phyloP scores from a whole-genome alignment of 2,797 vertebrate genomes.

The Ispidina picta region DNA sequence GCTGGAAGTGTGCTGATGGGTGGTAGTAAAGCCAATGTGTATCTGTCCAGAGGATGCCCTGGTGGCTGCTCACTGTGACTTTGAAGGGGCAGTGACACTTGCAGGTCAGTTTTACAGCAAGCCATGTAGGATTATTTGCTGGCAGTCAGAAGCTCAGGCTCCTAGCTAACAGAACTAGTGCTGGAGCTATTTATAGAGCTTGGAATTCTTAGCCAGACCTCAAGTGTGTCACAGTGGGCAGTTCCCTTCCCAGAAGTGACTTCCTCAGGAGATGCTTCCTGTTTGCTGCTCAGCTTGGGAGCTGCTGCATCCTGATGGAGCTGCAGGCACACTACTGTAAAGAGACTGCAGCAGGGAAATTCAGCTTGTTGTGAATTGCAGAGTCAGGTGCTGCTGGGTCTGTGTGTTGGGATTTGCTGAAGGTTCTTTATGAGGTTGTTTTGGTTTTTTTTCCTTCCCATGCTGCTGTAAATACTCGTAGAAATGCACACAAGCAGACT shows the following conservation, averaged over 20 bases:
- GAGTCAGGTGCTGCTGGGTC: background rate
- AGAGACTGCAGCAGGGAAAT: background rate
- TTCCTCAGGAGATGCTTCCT: slow-evolving; percentile 48
- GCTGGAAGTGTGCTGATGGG: background rate
- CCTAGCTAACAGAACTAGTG: fast-evolving
- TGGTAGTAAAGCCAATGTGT: background rate
- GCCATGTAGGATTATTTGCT: fast-evolving
- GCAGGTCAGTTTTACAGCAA: background rate
- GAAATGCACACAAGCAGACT: background rate
- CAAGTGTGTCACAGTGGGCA: background rate
- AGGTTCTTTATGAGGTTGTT: background rate
- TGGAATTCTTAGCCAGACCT: background rate
- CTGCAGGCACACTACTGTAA: background rate
- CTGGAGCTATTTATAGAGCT: slow-evolving; percentile 9
- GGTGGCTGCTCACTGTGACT: background rate
- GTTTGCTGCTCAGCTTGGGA: background rate
- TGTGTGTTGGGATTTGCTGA: background rate
- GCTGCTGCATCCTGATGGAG: background rate
- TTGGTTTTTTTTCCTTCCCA: background rate
- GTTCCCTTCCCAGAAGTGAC: background rate
- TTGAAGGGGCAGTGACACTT: background rate
- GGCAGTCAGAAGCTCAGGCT: background rate
- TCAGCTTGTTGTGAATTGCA: fast-evolving
- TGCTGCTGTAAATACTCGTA: background rate
- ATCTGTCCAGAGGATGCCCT: background rate